These are phyloP conservation scores for Hucho hucho DNA, from an alignment of 2,113 vertebrate species.

Conservation along the genomic window DNA sequence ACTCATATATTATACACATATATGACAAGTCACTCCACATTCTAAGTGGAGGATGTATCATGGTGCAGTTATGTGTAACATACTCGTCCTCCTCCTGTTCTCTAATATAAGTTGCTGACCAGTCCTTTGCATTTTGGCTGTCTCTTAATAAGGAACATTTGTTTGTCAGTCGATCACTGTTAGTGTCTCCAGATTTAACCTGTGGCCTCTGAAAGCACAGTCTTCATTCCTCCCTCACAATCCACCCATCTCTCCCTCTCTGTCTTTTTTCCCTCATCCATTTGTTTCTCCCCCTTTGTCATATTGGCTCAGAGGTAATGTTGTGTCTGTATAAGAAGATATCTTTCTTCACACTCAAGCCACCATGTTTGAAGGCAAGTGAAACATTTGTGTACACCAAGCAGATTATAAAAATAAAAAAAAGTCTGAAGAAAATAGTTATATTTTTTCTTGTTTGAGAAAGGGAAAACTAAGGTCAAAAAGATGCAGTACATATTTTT, in stretches of 20 bases:
- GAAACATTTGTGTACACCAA: conserved; percentile 23
- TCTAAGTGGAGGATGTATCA: not conserved
- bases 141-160: conserved; percentile 18
- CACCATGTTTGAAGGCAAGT: conserved; percentile 22
- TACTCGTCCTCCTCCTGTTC: not conserved
- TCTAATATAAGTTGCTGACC: conserved; percentile 23
- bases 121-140: conserved; percentile 15
- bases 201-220: conserved; percentile 14
- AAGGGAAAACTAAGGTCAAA: conserved; percentile 41
- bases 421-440: conserved; percentile 37
- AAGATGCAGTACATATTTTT: conserved; percentile 65
- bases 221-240: not conserved
- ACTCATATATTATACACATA: too few species aligned
- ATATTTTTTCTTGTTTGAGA: conserved; percentile 59
- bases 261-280: not conserved
- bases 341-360: conserved; percentile 24
- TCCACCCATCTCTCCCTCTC: not conserved
- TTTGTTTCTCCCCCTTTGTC: not conserved
- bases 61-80: not conserved
- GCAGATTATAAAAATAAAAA: conserved; percentile 41
- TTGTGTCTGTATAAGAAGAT: conserved; percentile 23
- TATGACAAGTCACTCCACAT: not conserved
- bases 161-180: conserved; percentile 10
- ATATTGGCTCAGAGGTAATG: conserved; percentile 1
- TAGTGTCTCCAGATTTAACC: conserved; percentile 25